These are phyloP conservation scores for Phortica variegata DNA, from an alignment of 1,140 invertebrate genomes.

Conservation along the genomic window DNA sequence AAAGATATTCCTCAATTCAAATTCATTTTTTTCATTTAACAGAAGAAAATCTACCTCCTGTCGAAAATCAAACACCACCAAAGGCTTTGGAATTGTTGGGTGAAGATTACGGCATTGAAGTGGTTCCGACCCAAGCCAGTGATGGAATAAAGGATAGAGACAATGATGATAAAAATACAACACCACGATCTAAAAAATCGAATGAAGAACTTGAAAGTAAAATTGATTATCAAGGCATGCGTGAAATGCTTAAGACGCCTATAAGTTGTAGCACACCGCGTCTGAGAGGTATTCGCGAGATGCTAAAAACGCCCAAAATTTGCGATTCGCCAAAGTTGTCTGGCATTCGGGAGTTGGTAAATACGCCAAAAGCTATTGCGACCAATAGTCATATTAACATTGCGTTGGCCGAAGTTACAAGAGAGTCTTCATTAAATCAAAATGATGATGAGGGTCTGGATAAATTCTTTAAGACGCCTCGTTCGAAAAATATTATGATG, in stretches of 20 bases:
- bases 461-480: slow-evolving; percentile 36
- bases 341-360: slow-evolving; percentile 36
- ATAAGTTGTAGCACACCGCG: slow-evolving; percentile 41
- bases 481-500: slow-evolving; percentile 44
- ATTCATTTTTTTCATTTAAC: no score
- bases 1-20: no score
- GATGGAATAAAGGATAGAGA: slow-evolving; percentile 20
- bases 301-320: slow-evolving; percentile 36
- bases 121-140: background rate
- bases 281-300: slow-evolving; percentile 34
- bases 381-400: no score
- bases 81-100: no score
- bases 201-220: no score
- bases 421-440: slow-evolving; percentile 7
- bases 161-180: no score
- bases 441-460: slow-evolving; percentile 13
- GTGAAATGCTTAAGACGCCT: slow-evolving; percentile 33
- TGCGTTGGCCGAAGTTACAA: slow-evolving; percentile 3
- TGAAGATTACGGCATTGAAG: slow-evolving; percentile 35
- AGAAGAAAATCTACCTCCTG: no score
- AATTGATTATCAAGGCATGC: slow-evolving; percentile 33
- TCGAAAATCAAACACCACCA: no score
- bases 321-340: slow-evolving; percentile 30
- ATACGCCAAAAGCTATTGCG: slow-evolving; percentile 7
- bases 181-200: slow-evolving; percentile 3